These are phyloP conservation scores for Apostichopus californicus DNA, from an alignment of 35 echinoderm and acorn worm species.

Conservation along the genomic window DNA sequence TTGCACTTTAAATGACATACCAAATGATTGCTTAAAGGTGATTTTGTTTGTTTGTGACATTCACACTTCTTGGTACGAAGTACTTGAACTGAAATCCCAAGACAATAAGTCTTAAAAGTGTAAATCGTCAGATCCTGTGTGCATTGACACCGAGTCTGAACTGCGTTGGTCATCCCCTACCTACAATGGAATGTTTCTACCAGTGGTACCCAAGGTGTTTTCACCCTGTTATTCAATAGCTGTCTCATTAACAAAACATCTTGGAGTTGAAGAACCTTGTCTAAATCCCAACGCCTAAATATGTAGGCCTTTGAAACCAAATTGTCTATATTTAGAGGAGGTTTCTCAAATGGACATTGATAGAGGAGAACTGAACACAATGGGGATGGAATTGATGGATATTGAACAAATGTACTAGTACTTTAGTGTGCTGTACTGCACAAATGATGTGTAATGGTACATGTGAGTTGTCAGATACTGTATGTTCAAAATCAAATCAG, in stretches of 20 bases:
- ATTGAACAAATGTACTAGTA: too few relatives aligned
- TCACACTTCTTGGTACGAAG: neutral
- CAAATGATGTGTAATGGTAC: too few relatives aligned
- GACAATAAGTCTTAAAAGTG: neutral
- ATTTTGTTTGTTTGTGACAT: too few relatives aligned
- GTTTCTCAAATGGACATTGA: neutral
- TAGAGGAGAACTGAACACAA: too few relatives aligned
- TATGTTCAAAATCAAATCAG: too few relatives aligned
- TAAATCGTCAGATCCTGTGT: neutral
- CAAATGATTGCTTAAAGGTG: neutral
- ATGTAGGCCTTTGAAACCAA: neutral
- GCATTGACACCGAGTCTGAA: neutral
- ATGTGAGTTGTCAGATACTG: too few relatives aligned
- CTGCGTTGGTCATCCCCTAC: constrained; percentile 1
- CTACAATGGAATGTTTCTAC: neutral
- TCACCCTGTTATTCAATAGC: neutral
- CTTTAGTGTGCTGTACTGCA: too few relatives aligned
- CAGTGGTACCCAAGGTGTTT: neutral
- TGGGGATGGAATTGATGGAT: too few relatives aligned
- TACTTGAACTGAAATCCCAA: neutral
- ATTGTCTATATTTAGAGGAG: neutral
- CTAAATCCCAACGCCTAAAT: neutral
- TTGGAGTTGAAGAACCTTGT: neutral
- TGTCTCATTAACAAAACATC: neutral
- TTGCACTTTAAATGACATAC: neutral